These are phyloP conservation scores for Falcunculus frontatus DNA, from an alignment of 2,113 vertebrate genomes.

Conservation along the genomic window DNA sequence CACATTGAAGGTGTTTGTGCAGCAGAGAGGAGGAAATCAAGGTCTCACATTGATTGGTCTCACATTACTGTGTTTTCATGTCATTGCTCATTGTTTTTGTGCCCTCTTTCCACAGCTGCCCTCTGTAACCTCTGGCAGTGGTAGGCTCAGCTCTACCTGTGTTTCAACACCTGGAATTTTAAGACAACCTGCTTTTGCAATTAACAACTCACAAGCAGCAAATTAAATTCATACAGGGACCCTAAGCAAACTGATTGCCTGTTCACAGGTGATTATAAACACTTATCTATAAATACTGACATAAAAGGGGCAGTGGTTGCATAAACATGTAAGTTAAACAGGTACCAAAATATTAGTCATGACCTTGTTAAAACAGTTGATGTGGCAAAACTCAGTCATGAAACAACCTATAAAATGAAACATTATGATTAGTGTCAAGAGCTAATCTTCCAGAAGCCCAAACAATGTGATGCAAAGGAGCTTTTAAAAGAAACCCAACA, in stretches of 20 bases:
- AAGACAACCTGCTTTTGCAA: neutral
- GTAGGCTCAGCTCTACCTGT: neutral
- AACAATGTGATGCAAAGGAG: neutral
- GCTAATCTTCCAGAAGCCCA: neutral
- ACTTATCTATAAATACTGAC: neutral
- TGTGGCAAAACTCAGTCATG: neutral
- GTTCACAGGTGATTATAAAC: neutral
- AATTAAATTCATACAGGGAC: neutral
- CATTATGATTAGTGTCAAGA: conserved; percentile 6
- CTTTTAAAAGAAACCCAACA: neutral
- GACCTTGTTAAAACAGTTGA: conserved; percentile 1
- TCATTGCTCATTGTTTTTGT: neutral
- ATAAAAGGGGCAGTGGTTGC: neutral
- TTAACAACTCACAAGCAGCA: neutral
- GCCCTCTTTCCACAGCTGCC: neutral
- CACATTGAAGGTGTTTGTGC: neutral
- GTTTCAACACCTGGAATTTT: neutral
- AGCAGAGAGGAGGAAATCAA: neutral
- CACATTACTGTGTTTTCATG: neutral
- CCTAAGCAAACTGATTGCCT: neutral
- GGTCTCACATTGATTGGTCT: neutral
- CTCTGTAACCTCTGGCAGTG: neutral
- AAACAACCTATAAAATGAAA: conserved; percentile 18
- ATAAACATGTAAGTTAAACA: neutral
- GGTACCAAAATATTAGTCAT: conserved; percentile 11